Conservation (phyloP, 1,140 invertebrate genomes). For the Leptopilina boulardi region DNA sequence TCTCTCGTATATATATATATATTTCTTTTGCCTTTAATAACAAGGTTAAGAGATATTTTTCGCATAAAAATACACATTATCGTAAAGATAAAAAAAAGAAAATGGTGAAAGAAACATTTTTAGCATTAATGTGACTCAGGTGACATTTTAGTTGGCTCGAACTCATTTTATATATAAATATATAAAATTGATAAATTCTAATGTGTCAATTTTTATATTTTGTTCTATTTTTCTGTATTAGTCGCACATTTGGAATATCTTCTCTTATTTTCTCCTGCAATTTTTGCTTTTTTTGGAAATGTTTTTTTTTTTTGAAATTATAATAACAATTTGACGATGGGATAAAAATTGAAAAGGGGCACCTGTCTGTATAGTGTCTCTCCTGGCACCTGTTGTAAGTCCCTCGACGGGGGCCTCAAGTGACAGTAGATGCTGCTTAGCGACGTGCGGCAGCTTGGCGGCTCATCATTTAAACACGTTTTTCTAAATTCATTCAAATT, state of each 20-base stretch:
- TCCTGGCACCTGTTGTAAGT: constrained; percentile 56
- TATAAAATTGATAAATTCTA: too few species aligned
- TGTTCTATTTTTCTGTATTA: too few species aligned
- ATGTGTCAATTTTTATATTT: too few species aligned
- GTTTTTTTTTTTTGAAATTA: not conserved
- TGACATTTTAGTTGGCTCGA: not conserved
- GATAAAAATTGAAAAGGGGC: constrained; percentile 29
- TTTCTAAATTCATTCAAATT: not conserved
- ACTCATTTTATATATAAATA: not conserved
- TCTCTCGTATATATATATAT: too few species aligned
- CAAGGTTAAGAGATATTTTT: not conserved
- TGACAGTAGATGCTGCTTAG: constrained; percentile 56
- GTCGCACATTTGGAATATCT: too few species aligned
- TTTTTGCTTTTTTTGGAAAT: not conserved
- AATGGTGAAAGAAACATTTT: not conserved
- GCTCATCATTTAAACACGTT: constrained; percentile 37
- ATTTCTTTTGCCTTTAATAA: not conserved
- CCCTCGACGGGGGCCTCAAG: constrained; percentile 51
- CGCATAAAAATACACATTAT: not conserved
- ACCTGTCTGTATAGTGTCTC: constrained; percentile 35
- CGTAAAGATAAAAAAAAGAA: not conserved
- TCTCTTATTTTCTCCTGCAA: too few species aligned
- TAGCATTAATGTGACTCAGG: not conserved
- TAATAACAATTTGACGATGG: not conserved
- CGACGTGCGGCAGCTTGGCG: constrained; percentile 51